Percentiles rank a stretch among this genome's conserved stretches.
These are phyloP conservation scores for Ectemnius cavifrons DNA, from an alignment of 2,888 invertebrate genomes.

Conservation along the genomic window DNA sequence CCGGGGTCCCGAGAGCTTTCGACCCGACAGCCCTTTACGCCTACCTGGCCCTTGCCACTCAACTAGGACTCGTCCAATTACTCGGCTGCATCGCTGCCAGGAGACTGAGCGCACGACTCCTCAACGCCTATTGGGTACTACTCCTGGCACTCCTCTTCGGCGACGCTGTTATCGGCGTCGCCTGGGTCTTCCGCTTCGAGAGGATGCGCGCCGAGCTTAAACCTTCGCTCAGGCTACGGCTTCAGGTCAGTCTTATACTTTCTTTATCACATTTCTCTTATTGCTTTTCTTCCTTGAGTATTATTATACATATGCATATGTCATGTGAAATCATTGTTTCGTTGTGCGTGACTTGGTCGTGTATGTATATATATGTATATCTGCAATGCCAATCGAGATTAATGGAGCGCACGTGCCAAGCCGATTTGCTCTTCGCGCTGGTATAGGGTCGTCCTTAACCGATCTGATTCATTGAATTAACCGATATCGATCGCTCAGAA, in stretches of 20 bases:
- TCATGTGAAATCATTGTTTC: too few relatives aligned
- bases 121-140: conserved; percentile 91
- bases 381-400: too few relatives aligned
- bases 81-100: conserved; percentile 91
- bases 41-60: conserved; percentile 88
- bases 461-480: too few relatives aligned
- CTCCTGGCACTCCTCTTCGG: conserved; percentile 89
- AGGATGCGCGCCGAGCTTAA: conserved; percentile 86
- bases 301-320: not conserved
- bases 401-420: too few relatives aligned
- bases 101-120: conserved; percentile 87
- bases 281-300: not conserved
- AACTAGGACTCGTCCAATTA: conserved; percentile 84
- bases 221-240: conserved; percentile 82
- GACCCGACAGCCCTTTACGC: conserved; percentile 92
- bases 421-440: too few relatives aligned
- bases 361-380: too few relatives aligned
- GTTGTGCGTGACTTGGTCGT: too few relatives aligned
- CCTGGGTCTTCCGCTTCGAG: conserved; percentile 91
- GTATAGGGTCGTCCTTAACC: too few relatives aligned
- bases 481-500: too few relatives aligned
- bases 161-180: conserved; percentile 90
- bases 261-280: not conserved
- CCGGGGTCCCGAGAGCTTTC: conserved; percentile 85
- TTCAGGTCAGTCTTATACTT: conserved; percentile 76